Evolutionary conservation across 2,888 invertebrate species (phyloP).

Genomic region (Pseudolycoriella hygida): DNA sequence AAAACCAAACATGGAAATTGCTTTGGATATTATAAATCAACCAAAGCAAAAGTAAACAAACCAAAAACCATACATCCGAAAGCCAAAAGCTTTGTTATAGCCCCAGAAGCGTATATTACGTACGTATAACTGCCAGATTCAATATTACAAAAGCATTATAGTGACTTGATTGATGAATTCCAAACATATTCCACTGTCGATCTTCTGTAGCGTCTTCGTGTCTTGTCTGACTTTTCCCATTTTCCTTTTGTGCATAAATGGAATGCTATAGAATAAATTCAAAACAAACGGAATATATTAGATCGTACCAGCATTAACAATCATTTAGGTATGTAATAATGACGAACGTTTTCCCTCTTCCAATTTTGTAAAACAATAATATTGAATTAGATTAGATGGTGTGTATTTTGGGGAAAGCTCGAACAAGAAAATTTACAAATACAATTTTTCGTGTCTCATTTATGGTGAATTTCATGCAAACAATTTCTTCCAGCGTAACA

Average conservation of each 20-base stretch:
- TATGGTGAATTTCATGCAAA: not conserved
- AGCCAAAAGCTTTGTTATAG: not conserved
- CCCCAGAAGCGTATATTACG: no score
- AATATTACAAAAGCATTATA: not conserved
- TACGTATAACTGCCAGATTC: no score
- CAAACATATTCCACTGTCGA: not conserved
- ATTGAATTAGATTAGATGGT: not conserved
- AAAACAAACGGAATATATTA: no score
- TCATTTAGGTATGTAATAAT: no score
- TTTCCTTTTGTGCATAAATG: no score
- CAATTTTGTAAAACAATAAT: not conserved
- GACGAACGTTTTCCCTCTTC: no score
- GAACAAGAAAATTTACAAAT: no score
- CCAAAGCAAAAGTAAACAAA: not conserved
- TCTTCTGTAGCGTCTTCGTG: no score
- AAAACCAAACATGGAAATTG: not conserved
- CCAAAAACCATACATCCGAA: slow-evolving; percentile 1
- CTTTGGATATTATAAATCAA: not conserved
- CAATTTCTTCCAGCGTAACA: not conserved
- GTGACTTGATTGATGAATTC: slow-evolving; percentile 1
- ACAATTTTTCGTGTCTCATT: not conserved
- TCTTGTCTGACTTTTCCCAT: no score
- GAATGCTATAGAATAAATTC: no score
- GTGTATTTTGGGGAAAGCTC: no score
- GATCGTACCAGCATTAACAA: no score